These are phyloP conservation scores for Aquatica leii DNA, from an alignment of 2,888 invertebrate genomes.

Conservation along the genomic window DNA sequence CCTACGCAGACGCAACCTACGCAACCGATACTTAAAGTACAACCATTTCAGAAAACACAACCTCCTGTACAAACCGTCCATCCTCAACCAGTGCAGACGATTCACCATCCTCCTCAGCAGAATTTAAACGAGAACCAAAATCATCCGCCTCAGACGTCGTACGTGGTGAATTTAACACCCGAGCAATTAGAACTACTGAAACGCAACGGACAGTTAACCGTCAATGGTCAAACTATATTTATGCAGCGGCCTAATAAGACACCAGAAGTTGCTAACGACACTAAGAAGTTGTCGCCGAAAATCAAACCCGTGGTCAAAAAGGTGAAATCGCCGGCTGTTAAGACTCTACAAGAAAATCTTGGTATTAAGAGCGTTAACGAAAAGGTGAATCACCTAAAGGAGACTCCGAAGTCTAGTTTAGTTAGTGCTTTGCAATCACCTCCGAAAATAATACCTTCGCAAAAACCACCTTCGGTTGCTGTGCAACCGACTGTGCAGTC, in stretches of 20 bases:
- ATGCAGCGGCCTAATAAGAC: conserved; percentile 54
- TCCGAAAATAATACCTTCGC: conserved; percentile 50
- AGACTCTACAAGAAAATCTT: conserved; percentile 30
- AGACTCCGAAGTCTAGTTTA: conserved; percentile 40
- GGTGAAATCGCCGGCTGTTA: conserved; percentile 24
- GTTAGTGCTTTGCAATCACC: conserved; percentile 50
- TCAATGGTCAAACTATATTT: conserved; percentile 60
- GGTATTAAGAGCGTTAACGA: conserved; percentile 31
- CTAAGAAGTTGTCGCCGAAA: conserved; percentile 57
- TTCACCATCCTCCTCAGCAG: conserved; percentile 41
- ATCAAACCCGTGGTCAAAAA: conserved; percentile 57
- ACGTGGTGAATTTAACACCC: conserved; percentile 60
- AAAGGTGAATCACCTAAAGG: conserved; percentile 44
- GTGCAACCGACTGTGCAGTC: conserved; percentile 53
- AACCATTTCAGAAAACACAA: conserved; percentile 58
- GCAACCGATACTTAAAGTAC: conserved; percentile 47
- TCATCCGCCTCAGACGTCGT: conserved; percentile 55
- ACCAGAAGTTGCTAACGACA: conserved; percentile 40
- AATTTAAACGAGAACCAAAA: conserved; percentile 37
- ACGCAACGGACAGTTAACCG: conserved; percentile 59
- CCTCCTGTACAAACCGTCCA: conserved; percentile 59
- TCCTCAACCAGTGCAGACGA: conserved; percentile 53
- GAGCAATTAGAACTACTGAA: conserved; percentile 60
- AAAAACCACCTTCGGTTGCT: conserved; percentile 48
- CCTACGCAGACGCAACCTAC: conserved; percentile 44